These are phyloP conservation scores for Papilio polyxenes DNA, from an alignment of 1,140 invertebrate genomes.

Conservation along the genomic window DNA sequence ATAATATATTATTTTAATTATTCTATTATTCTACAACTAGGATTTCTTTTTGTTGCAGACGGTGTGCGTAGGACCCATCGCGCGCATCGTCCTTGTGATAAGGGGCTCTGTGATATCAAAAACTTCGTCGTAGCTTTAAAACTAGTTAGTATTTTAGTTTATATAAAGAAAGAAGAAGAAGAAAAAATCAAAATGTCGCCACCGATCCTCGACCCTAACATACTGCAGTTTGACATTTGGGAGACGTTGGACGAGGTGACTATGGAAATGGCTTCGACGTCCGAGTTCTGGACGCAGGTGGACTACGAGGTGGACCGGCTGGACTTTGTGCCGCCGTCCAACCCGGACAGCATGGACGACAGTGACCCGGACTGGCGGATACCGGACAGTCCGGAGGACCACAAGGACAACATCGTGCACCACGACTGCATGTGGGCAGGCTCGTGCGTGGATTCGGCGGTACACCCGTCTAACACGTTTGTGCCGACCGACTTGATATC, in stretches of 20 bases:
- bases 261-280: slow-evolving; percentile 66
- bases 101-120: slow-evolving; percentile 79
- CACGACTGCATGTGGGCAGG: slow-evolving; percentile 80
- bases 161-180: slow-evolving; percentile 49
- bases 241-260: slow-evolving; percentile 68
- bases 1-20: slow-evolving; percentile 39
- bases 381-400: slow-evolving; percentile 65
- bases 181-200: slow-evolving; percentile 65
- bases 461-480: slow-evolving; percentile 68
- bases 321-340: slow-evolving; percentile 61
- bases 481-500: slow-evolving; percentile 62
- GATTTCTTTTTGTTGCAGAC: slow-evolving; percentile 75
- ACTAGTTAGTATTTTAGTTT: slow-evolving; percentile 74
- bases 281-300: slow-evolving; percentile 73
- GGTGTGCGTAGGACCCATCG: slow-evolving; percentile 75
- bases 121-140: slow-evolving; percentile 79
- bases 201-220: slow-evolving; percentile 62
- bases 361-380: slow-evolving; percentile 69
- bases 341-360: slow-evolving; percentile 57
- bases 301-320: slow-evolving; percentile 69
- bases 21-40: slow-evolving; percentile 43
- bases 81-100: slow-evolving; percentile 79
- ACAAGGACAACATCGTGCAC: slow-evolving; percentile 73
- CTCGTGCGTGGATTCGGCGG: slow-evolving; percentile 67
- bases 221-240: slow-evolving; percentile 70